A percentile compares a stretch with the other conserved stretches of the same genome.
These are phyloP conservation scores for Drosophila mojavensis DNA, from an alignment of 1,140 invertebrate species.

Conservation along the genomic window DNA sequence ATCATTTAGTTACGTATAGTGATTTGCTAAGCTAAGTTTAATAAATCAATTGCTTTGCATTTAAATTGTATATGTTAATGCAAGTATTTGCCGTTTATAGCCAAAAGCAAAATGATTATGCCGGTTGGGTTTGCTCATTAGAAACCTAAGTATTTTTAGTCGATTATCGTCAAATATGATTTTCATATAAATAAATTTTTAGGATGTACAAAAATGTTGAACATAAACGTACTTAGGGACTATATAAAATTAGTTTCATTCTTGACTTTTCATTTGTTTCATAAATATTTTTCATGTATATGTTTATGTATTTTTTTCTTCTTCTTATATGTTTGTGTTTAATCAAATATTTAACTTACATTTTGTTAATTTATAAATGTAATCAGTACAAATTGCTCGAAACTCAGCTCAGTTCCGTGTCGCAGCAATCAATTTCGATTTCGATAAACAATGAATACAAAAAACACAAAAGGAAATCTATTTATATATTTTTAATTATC, in stretches of 20 bases:
- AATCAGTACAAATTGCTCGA: constrained; percentile 72
- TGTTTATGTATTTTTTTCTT: constrained; percentile 48
- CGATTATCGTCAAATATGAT: constrained; percentile 38
- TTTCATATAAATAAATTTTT: constrained; percentile 62
- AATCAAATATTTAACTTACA: constrained; percentile 55
- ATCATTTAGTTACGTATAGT: constrained; percentile 60
- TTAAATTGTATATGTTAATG: constrained; percentile 41
- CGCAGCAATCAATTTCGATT: constrained; percentile 14
- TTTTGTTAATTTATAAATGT: constrained; percentile 49
- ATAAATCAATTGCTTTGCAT: constrained; percentile 66
- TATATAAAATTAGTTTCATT: constrained; percentile 47
- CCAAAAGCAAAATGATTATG: constrained; percentile 76
- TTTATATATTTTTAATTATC: not conserved
- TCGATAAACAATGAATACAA: not conserved
- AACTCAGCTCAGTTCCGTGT: constrained; percentile 31
- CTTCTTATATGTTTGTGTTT: constrained; percentile 28
- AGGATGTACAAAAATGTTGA: constrained; percentile 60
- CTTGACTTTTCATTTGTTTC: constrained; percentile 41
- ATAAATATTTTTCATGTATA: constrained; percentile 56
- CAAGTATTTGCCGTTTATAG: constrained; percentile 59
- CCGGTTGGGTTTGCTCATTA: constrained; percentile 37
- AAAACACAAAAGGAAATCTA: not conserved
- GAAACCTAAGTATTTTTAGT: constrained; percentile 34
- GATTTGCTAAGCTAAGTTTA: constrained; percentile 27
- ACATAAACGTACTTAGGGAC: constrained; percentile 59